Evolutionary conservation across 2,113 vertebrate genomes (phyloP).

Genomic region (Sebastes schlegelii): DNA sequence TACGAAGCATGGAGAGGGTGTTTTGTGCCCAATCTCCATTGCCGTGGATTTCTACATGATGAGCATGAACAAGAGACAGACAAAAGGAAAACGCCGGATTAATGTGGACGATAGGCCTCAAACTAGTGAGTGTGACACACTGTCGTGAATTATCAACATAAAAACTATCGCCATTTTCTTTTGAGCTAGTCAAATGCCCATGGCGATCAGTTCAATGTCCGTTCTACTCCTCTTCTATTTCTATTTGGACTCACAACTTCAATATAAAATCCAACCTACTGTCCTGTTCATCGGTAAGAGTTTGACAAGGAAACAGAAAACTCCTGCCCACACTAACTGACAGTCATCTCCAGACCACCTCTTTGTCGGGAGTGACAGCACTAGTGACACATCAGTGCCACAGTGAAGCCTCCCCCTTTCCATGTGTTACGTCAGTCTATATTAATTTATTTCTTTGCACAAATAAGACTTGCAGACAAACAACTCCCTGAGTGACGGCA

Average conservation of each 20-base stretch:
- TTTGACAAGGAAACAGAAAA: background rate
- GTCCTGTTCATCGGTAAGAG: background rate
- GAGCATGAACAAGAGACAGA: too few species aligned
- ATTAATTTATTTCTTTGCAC: conserved; percentile 25
- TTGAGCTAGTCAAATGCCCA: too few species aligned
- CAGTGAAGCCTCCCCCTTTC: background rate
- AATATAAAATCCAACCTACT: background rate
- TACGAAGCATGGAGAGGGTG: too few species aligned
- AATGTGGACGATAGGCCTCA: too few species aligned
- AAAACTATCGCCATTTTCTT: too few species aligned
- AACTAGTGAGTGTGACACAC: too few species aligned
- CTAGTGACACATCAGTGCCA: conserved; percentile 1
- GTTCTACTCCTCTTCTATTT: background rate
- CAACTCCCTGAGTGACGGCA: conserved; percentile 17
- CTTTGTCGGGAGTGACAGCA: background rate
- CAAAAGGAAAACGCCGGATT: too few species aligned
- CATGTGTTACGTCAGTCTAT: background rate
- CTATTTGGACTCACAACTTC: background rate
- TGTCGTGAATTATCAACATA: too few species aligned
- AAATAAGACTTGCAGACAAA: conserved; percentile 14
- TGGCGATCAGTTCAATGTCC: too few species aligned
- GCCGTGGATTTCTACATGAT: too few species aligned
- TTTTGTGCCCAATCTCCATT: too few species aligned
- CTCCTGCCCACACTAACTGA: background rate
- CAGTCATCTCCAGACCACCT: too few species aligned